Percentiles rank a stretch among this genome's conserved stretches.
These are phyloP conservation scores for Cnemophilus loriae DNA, from an alignment of 2,113 vertebrate species.

Conservation along the genomic window DNA sequence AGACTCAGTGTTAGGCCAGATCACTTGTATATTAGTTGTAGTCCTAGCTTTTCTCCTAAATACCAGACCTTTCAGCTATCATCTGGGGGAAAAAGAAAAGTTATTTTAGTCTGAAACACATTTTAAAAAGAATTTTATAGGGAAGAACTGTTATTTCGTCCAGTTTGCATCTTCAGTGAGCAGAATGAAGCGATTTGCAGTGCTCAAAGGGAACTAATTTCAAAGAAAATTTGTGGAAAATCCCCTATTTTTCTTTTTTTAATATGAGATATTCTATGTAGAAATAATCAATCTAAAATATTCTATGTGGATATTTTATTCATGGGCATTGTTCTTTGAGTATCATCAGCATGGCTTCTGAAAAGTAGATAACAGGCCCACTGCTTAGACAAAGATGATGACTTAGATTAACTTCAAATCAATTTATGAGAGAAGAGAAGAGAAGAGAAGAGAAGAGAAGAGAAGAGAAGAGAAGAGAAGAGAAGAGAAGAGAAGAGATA, in stretches of 20 bases:
- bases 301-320: not conserved
- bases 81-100: not conserved
- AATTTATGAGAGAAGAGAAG: not conserved
- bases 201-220: not conserved
- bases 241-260: rapidly evolving
- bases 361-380: not conserved
- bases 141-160: not conserved
- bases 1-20: not conserved
- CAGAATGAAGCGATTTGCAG: not conserved
- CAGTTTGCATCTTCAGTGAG: not conserved
- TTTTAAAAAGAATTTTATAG: not conserved
- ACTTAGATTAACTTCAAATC: not conserved
- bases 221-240: not conserved
- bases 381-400: not conserved
- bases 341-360: not conserved
- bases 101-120: not conserved
- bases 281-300: not conserved
- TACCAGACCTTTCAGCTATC: not conserved
- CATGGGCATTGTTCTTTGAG: not conserved
- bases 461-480: not conserved
- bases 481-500: not conserved
- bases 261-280: not conserved
- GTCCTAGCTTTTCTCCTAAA: not conserved
- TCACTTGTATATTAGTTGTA: not conserved
- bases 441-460: not conserved